Evolutionary conservation across 1,140 invertebrate species (phyloP), one percentile per base, ranked within the genome.

Genomic region (Ganaspis sp.): DNA sequence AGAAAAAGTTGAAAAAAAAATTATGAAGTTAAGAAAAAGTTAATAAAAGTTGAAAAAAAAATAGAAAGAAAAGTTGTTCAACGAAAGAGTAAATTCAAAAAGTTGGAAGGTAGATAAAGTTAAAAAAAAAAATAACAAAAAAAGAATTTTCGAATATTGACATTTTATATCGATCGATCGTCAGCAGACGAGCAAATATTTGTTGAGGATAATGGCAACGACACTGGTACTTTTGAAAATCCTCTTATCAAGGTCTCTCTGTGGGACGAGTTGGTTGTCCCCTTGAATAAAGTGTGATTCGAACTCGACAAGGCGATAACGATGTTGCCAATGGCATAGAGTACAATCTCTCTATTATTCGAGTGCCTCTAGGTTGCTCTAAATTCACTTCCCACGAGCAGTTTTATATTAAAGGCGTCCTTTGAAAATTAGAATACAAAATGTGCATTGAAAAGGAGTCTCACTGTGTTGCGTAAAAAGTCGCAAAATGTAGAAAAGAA

Each of bases 311-410:
- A 64, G 12, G 54, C 26, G 54, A 64, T 64, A 64, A 64, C 54
- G 54, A 64, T 29, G 54, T 64, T 29, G 23, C 54, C 54, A 29
- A 64, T 64, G 23, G 54, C 15, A 64, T 64, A 23, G 54, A 64
- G 54, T 64, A 64, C 21, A 64, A 64, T 29, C 23, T 64, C 54
- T 64, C 54, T 64, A 64, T 64, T 64, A 64, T 64, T 64, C 54
- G 54, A 64, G 23, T 64, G 23, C 54, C 54, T 23, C 9, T 64
- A 64, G 54, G 23, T n/a, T 64, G 54, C 54, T 64, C 54, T 64
- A 64, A 64, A 64, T 64, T 64, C 54, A 64, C 12, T 29, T 64
- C 21, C 26, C 23, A 64, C 54, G 26, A 64, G 23, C 23, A 26
- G 54, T 29, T 64, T 64, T 29, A 15, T n/a, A 49, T 49, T 49